Percentiles rank a stretch among this genome's conserved stretches.
Evolutionary conservation across 2,888 invertebrate genomes (phyloP).

Genomic region (Drosophila paranaensis): DNA sequence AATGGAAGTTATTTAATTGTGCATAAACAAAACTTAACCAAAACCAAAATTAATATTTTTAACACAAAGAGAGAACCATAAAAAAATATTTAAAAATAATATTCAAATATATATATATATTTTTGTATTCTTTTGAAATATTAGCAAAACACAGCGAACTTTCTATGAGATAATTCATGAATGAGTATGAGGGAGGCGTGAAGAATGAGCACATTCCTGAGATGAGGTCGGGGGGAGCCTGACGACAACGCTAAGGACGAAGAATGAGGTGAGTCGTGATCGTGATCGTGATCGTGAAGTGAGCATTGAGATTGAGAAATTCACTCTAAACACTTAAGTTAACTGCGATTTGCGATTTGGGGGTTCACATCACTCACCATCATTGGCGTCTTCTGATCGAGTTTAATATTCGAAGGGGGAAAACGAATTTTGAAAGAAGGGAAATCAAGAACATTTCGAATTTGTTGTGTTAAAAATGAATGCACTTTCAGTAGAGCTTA

Average conservation of each 20-base stretch:
- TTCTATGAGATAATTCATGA: conserved; percentile 36
- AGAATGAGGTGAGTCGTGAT: conserved; percentile 48
- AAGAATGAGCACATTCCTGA: conserved; percentile 30
- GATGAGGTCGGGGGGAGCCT: conserved; percentile 21
- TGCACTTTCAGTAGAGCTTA: conserved; percentile 36
- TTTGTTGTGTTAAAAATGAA: conserved; percentile 55
- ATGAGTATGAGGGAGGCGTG: conserved; percentile 32
- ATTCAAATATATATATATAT: conserved; percentile 6
- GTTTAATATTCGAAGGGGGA: conserved; percentile 32
- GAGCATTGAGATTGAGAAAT: conserved; percentile 9
- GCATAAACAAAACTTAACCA: conserved; percentile 23
- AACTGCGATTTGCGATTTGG: conserved; percentile 38
- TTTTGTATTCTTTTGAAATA: conserved; percentile 28
- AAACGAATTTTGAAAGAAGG: conserved; percentile 57
- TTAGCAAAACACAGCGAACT: conserved; percentile 78
- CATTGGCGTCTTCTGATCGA: conserved; percentile 84
- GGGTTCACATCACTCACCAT: conserved; percentile 83
- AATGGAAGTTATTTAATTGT: conserved; percentile 51
- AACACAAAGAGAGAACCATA: conserved; percentile 28
- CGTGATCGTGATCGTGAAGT: background rate
- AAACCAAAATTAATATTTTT: conserved; percentile 40
- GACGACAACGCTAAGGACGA: conserved; percentile 22
- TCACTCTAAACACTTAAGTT: conserved; percentile 37
- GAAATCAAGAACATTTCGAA: conserved; percentile 62
- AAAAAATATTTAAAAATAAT: background rate